Evolutionary conservation across 1,140 invertebrate species (phyloP).

Genomic region (Chironomus striatipennis): DNA sequence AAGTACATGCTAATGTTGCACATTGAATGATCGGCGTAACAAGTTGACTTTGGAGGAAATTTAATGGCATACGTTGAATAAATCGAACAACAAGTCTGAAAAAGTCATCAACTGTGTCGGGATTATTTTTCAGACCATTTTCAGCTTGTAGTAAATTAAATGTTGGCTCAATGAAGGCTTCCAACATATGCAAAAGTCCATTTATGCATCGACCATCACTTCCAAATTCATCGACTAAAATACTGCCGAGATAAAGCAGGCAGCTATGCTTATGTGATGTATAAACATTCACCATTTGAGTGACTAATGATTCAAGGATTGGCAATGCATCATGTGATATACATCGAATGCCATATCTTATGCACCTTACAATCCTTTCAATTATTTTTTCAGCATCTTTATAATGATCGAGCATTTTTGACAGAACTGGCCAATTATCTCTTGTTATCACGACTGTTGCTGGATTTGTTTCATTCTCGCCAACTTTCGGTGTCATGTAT

Average conservation of each 20-base stretch:
- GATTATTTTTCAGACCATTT: constrained; percentile 77
- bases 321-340: constrained; percentile 67
- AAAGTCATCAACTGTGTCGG: constrained; percentile 96
- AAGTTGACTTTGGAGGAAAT: constrained; percentile 65
- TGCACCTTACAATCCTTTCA: constrained; percentile 82
- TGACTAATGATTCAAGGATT: constrained; percentile 70
- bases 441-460: constrained; percentile 64
- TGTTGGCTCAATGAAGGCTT: constrained; percentile 77
- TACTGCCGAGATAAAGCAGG: constrained; percentile 89
- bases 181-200: constrained; percentile 76
- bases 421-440: constrained; percentile 83
- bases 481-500: constrained; percentile 56
- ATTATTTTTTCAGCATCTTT: constrained; percentile 76
- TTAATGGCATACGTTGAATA: constrained; percentile 71
- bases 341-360: constrained; percentile 83
- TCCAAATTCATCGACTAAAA: constrained; percentile 92
- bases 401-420: constrained; percentile 63
- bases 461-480: constrained; percentile 58
- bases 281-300: constrained; percentile 84
- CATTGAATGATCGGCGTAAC: constrained; percentile 71
- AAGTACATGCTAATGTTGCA: constrained; percentile 65
- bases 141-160: constrained; percentile 69
- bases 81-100: constrained; percentile 83
- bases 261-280: constrained; percentile 78
- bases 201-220: constrained; percentile 51